These are phyloP conservation scores for Lepeophtheirus salmonis DNA, from an alignment of 1,140 invertebrate species.

Conservation along the genomic window DNA sequence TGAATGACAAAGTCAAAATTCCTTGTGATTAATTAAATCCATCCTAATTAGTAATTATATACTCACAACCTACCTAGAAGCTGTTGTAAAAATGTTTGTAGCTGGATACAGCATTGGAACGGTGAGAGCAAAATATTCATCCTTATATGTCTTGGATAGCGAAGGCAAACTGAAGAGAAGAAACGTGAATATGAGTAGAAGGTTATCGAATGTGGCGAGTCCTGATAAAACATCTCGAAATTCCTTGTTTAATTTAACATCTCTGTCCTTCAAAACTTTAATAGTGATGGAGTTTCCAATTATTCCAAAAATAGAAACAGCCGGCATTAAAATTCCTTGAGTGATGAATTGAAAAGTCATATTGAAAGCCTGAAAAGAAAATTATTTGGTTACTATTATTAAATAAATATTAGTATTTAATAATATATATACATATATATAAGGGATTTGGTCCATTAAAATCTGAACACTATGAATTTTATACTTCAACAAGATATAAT, in stretches of 20 bases:
- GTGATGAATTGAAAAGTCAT: slow-evolving; percentile 1
- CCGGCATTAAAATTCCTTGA: slow-evolving; percentile 3
- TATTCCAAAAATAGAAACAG: slow-evolving; percentile 5
- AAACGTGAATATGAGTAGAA: slow-evolving; percentile 9
- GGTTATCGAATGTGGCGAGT: slow-evolving; percentile 11
- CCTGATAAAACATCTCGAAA: neutral
- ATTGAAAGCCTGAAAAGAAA: neutral
- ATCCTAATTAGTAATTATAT: too few relatives aligned
- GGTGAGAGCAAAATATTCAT: slow-evolving; percentile 3
- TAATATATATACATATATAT: too few relatives aligned
- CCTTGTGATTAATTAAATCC: too few relatives aligned
- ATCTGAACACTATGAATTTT: too few relatives aligned
- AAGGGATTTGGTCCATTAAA: too few relatives aligned
- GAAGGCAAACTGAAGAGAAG: slow-evolving; percentile 7
- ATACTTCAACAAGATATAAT: too few relatives aligned
- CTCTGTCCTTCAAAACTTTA: neutral
- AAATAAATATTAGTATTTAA: too few relatives aligned
- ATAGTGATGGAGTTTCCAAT: slow-evolving; percentile 14
- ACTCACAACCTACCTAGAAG: neutral
- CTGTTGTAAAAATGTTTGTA: slow-evolving; percentile 7
- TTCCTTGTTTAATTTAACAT: slow-evolving; percentile 11
- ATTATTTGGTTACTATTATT: too few relatives aligned
- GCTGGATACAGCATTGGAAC: slow-evolving; percentile 3
- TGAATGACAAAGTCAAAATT: too few relatives aligned
- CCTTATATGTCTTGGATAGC: neutral